phyloP scores from a whole-genome alignment of 2,797 vertebrate species.

The Gymnoscopelus microlampas region DNA sequence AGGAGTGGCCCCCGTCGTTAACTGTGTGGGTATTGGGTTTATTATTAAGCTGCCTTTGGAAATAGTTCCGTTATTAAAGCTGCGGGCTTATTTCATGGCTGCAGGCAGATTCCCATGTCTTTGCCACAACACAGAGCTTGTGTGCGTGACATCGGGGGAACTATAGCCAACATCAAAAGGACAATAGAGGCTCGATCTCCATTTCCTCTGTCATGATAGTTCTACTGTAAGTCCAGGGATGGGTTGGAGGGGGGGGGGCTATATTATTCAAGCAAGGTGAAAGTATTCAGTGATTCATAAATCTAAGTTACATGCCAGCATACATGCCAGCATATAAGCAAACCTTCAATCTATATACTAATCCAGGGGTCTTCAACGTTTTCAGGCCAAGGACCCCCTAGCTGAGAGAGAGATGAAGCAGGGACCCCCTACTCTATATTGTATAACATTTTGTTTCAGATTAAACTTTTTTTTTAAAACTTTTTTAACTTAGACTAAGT shows the following conservation, averaged over 20 bases:
- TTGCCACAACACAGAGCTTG: conserved; percentile 57
- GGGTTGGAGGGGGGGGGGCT: conserved; percentile 11
- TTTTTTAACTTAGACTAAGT: no score
- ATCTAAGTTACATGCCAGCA: background rate
- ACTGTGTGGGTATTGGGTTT: conserved; percentile 42
- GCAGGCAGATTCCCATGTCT: conserved; percentile 41
- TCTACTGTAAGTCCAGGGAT: conserved; percentile 7
- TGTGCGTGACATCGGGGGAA: conserved; percentile 40
- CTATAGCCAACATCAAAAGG: conserved; percentile 28
- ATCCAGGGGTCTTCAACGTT: no score
- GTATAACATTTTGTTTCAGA: no score
- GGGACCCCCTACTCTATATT: no score
- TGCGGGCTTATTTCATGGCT: conserved; percentile 57
- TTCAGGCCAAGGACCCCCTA: no score
- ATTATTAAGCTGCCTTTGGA: conserved; percentile 60
- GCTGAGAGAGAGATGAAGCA: no score
- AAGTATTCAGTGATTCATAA: conserved; percentile 9
- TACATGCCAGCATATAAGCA: background rate
- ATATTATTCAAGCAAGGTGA: conserved; percentile 15
- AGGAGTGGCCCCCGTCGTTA: conserved; percentile 22
- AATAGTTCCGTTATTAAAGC: conserved; percentile 68
- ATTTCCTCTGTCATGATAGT: conserved; percentile 13
- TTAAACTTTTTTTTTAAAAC: no score
- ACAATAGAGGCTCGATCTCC: conserved; percentile 46
- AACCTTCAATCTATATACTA: background rate